Conservation (phyloP, 2,113 vertebrate species). For the Phalacrocorax carbo region DNA sequence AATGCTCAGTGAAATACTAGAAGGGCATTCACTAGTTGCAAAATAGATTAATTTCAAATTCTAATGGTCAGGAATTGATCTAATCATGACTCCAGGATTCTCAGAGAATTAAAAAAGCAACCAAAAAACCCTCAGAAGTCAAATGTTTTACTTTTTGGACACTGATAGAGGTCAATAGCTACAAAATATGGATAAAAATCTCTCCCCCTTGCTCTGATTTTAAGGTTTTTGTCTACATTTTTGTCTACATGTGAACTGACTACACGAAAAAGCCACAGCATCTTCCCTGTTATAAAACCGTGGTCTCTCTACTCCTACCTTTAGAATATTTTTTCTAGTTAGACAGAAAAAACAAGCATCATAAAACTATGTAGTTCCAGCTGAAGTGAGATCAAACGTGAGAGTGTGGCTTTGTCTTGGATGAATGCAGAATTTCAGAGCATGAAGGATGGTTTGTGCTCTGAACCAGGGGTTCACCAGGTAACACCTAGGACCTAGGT, state of each 20-base stretch:
- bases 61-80: constrained; percentile 54
- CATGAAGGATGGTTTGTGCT: background rate
- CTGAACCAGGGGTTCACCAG: background rate
- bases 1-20: constrained; percentile 20
- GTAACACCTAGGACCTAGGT: background rate
- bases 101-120: constrained; percentile 5
- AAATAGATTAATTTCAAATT: constrained; percentile 59
- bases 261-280: background rate
- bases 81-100: background rate
- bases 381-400: background rate
- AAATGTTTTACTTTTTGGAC: background rate
- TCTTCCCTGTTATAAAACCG: background rate
- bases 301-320: background rate
- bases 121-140: background rate
- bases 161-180: background rate
- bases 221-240: background rate
- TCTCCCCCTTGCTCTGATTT: background rate
- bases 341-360: background rate
- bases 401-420: background rate
- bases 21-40: background rate
- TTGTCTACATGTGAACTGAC: background rate
- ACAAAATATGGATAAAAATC: background rate
- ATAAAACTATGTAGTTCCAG: background rate
- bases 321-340: background rate
- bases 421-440: background rate